Base-by-base conservation (phyloP, 2,113 vertebrate genomes). In the Megaleporinus macrocephalus region DNA sequence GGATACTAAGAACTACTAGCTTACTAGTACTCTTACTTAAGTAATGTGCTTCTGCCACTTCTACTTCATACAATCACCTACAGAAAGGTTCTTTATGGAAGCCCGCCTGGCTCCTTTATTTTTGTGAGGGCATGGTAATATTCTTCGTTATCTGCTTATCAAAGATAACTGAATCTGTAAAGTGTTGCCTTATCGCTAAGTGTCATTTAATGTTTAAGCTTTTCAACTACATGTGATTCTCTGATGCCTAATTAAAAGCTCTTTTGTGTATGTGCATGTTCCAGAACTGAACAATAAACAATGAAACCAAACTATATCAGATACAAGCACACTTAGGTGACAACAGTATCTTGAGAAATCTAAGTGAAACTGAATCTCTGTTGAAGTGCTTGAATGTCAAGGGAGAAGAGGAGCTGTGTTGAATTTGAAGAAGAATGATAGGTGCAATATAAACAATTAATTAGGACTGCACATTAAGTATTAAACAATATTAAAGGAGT, bases 401-500 rank as follows among this genome's bases (percentile, higher is more conserved):
- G 61, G 63, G 68, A 80, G 27, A 55, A 6, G 20, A 72, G 51
- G 33, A 75, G 49, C 59, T n/a, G 76, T 84, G 74, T 84, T 87
- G 85, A 83, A 84, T 89, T 87, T 90, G 73, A 91, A 89, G 92
- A 90, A 86, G 83, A 91, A 92, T 87, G 89, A 90, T 86, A 76
- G 78, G 78, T 89, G 83, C 88, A 88, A 91, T 89, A 87, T 90
- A 88, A 91, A 93, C 90, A 90, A 91, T 92, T 90, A 88, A 93
- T 92, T 88, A 92, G 84, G 82, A 81, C 83, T 82, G 66, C 59
- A 75, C 80, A 90, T 93, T 92, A 92, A 93, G 87, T 90, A 92
- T 92, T 93, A 89, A 93, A 92, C 86, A 30, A 76, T 89, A 92
- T 92, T 92, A 90, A 93, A 89, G 88, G 86, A 88, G 90, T 91